A percentile compares a stretch with the other conserved stretches of the same genome.
Evolutionary conservation across 2,113 vertebrate species (phyloP).

Genomic region (Eubucco bourcierii): DNA sequence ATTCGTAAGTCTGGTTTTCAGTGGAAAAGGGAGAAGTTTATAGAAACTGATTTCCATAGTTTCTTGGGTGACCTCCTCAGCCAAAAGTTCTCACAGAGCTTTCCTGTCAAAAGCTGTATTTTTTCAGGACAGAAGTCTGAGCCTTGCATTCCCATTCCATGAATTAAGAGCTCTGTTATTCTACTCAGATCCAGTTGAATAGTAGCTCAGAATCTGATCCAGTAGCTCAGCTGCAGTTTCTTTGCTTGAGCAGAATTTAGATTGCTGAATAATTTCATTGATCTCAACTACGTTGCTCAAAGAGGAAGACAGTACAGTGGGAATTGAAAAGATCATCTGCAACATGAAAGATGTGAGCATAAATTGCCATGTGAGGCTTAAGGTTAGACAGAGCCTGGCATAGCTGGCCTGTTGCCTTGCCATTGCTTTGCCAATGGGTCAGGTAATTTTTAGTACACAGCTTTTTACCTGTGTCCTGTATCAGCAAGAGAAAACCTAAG

Average conservation of each 20-base stretch:
- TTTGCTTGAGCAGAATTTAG: neutral
- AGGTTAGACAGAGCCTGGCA: neutral
- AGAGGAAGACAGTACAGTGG: neutral
- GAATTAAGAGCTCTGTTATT: neutral
- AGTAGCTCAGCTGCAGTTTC: neutral
- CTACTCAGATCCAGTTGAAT: neutral
- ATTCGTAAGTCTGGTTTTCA: neutral
- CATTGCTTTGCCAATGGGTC: neutral
- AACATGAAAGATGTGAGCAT: neutral
- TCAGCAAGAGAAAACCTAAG: neutral
- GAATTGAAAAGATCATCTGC: neutral
- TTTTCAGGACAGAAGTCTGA: neutral
- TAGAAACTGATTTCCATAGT: neutral
- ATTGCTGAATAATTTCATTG: neutral
- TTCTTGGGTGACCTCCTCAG: neutral
- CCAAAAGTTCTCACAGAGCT: neutral
- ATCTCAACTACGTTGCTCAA: neutral
- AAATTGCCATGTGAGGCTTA: neutral
- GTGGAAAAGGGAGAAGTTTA: neutral
- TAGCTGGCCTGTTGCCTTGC: neutral
- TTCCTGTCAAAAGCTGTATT: neutral
- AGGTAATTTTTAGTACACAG: neutral
- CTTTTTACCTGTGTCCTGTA: neutral
- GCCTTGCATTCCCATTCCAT: neutral
- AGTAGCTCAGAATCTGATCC: no score